A percentile compares a stretch with the other conserved stretches of the same genome.
These are phyloP conservation scores for Neuroscelio doddi DNA, from an alignment of 2,888 invertebrate species.

Conservation along the genomic window DNA sequence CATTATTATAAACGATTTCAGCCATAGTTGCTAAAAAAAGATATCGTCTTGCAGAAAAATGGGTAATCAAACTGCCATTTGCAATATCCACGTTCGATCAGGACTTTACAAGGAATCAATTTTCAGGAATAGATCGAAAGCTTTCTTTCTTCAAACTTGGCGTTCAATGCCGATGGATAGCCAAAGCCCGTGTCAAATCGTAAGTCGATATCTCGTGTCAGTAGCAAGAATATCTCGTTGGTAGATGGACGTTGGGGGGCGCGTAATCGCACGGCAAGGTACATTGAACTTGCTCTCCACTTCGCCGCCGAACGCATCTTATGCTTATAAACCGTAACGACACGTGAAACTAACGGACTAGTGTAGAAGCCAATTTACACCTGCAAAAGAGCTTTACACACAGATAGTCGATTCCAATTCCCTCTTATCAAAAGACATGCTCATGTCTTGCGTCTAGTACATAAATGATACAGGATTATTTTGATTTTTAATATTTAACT, in stretches of 20 bases:
- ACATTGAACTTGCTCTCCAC: constrained; percentile 58
- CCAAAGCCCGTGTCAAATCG: constrained; percentile 55
- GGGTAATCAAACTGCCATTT: constrained; percentile 20
- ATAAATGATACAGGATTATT: too few species aligned
- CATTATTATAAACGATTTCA: not conserved
- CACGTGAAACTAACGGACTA: constrained; percentile 65
- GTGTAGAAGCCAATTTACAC: constrained; percentile 53
- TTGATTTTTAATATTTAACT: too few species aligned
- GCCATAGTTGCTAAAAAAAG: not conserved
- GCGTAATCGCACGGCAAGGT: constrained; percentile 52
- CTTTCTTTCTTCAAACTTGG: constrained; percentile 18
- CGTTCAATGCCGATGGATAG: constrained; percentile 27
- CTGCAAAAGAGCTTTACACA: constrained; percentile 29
- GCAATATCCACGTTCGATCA: constrained; percentile 26
- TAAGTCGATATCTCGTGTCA: constrained; percentile 58
- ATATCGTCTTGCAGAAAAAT: constrained; percentile 6
- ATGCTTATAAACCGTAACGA: constrained; percentile 68
- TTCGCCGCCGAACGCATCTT: constrained; percentile 59
- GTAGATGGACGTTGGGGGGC: constrained; percentile 54
- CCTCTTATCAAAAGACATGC: constrained; percentile 23
- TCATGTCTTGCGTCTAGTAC: not conserved
- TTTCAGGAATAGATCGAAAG: constrained; percentile 26
- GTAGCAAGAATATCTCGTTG: constrained; percentile 52
- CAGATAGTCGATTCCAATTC: constrained; percentile 25
- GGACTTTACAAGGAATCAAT: constrained; percentile 20